Conservation (phyloP, 2,888 invertebrate species). For the Trichacis sp. region DNA sequence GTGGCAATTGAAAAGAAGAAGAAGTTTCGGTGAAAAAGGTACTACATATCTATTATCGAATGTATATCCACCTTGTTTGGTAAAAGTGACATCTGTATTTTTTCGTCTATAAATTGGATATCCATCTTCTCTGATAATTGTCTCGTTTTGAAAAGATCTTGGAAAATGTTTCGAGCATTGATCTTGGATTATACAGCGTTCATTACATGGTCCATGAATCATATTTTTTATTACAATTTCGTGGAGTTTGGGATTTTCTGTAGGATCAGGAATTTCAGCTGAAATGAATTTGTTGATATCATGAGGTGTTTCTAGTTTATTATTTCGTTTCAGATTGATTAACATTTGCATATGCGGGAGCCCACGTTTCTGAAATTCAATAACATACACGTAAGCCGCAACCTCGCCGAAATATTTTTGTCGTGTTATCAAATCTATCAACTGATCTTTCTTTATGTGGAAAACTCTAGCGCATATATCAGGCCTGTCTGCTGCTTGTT, state of each 20-base stretch:
- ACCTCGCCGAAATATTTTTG: constrained; percentile 34
- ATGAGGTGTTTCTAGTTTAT: constrained; percentile 39
- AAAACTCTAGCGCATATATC: constrained; percentile 32
- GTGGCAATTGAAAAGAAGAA: too few relatives aligned
- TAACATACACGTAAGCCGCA: too few relatives aligned
- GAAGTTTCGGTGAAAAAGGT: constrained; percentile 46
- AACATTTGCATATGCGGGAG: constrained; percentile 19
- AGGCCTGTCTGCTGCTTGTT: constrained; percentile 28
- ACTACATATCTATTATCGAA: constrained; percentile 59
- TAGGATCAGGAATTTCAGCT: constrained; percentile 54
- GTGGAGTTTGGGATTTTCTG: too few relatives aligned
- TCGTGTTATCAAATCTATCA: constrained; percentile 26
- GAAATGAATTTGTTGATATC: constrained; percentile 38
- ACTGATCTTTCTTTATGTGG: constrained; percentile 27
- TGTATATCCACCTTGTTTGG: constrained; percentile 28
- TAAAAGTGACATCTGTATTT: constrained; percentile 37
- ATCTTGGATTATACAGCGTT: constrained; percentile 38
- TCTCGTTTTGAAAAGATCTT: too few relatives aligned
- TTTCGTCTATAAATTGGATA: constrained; percentile 49
- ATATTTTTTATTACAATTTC: constrained; percentile 52
- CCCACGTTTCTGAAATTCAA: too few relatives aligned
- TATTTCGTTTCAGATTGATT: constrained; percentile 17
- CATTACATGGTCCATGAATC: constrained; percentile 62
- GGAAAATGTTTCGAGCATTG: constrained; percentile 54
- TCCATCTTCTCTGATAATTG: constrained; percentile 45